Percentiles rank a stretch among this genome's conserved stretches.
Evolutionary conservation across 2,888 invertebrate species (phyloP).

Genomic region (Sinodicranocentrus sp.): DNA sequence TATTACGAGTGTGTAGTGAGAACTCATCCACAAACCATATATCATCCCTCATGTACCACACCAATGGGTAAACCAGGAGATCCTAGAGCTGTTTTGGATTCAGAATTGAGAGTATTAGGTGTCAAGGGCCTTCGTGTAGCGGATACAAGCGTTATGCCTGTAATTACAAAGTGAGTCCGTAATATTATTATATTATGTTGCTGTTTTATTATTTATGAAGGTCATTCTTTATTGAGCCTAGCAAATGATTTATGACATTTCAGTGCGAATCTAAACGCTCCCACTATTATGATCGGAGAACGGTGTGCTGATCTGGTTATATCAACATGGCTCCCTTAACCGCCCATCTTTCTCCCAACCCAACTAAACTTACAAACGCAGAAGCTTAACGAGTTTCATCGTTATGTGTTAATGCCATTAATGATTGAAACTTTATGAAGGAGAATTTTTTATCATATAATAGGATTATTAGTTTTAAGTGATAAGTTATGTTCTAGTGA

Average conservation of each 20-base stretch:
- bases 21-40: slow-evolving; percentile 48
- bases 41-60: slow-evolving; percentile 52
- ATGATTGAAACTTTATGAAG: too few relatives aligned
- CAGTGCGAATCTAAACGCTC: slow-evolving; percentile 59
- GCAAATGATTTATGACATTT: neutral
- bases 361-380: too few relatives aligned
- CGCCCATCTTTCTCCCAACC: too few relatives aligned
- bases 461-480: too few relatives aligned
- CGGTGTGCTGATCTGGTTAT: slow-evolving; percentile 46
- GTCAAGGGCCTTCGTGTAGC: slow-evolving; percentile 50
- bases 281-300: slow-evolving; percentile 63
- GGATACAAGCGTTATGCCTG: slow-evolving; percentile 59
- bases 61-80: slow-evolving; percentile 61
- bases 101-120: slow-evolving; percentile 56
- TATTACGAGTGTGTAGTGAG: slow-evolving; percentile 63
- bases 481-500: too few relatives aligned
- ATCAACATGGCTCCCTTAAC: slow-evolving; percentile 18
- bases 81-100: slow-evolving; percentile 62
- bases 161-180: slow-evolving; percentile 49
- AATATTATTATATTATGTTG: neutral
- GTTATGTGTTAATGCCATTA: too few relatives aligned
- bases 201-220: slow-evolving; percentile 16
- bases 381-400: too few relatives aligned
- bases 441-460: too few relatives aligned
- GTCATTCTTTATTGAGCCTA: neutral